Evolutionary conservation across 2,113 vertebrate species (phyloP), one percentile per base, ranked within the genome.

Genomic region (Oreotrochilus melanogaster): DNA sequence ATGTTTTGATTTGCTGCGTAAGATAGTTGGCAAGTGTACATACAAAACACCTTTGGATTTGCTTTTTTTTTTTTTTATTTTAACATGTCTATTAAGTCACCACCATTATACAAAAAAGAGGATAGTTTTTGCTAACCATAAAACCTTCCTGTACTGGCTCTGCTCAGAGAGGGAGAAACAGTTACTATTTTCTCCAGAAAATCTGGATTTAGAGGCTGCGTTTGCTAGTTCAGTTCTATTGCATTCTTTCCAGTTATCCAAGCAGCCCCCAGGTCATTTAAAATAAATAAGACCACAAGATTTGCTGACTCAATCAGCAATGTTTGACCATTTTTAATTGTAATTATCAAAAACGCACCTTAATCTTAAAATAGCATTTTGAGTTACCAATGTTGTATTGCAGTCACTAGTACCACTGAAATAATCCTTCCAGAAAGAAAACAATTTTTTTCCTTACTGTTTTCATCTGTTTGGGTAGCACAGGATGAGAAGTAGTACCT

Each of bases 281-380:
- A 94, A 86, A 97, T 86, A 89, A 97, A 92, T 95, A 97, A 66
- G 35, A 91, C 89, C 82, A 93, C 73, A 91, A 83, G 72, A 80
- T 96, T 82, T 97, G 91, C 94, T 97, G 87, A 97, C 79, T 97
- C 66, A 74, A 43, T 91, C 75, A 92, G 83, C 30, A 96, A 96
- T 96, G 92, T 57, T 60, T 50, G 73, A 24, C 14, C 65, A 83
- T 93, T 93, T 94, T 85, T 56, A 75, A 22, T 73, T 95, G 76
- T 83, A 88, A 60, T 62, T 78, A 66, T 87, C 53, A 92, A 89
- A n/a, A 65, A 85, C 53, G 25, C 58, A 51, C 17, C 50, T 74
- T 94, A 80, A 88, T 94, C 89, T 95, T 93, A 94, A 94, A 91
- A 70, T 62, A 43, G 61, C 39, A 6, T 78, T 71, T 91, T 91